Conservation (phyloP, 2,797 vertebrate species). For the Petrocephalus schoutedeni region DNA sequence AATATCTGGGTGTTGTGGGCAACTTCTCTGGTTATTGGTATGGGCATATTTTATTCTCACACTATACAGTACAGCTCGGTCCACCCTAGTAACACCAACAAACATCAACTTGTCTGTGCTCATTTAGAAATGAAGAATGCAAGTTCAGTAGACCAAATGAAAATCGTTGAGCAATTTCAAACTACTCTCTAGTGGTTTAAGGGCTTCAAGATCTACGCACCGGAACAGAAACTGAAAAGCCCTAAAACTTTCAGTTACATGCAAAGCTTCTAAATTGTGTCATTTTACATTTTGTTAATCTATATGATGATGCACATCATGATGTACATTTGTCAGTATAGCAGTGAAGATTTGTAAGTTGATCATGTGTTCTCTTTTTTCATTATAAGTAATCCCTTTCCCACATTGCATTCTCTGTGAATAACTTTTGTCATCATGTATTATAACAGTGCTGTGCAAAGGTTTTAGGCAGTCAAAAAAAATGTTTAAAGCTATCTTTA, state of each 20-base stretch:
- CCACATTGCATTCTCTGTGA: not conserved
- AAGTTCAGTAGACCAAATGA: constrained; percentile 17
- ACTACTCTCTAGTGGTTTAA: not conserved
- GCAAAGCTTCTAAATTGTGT: not conserved
- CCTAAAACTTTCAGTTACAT: not conserved
- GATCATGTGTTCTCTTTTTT: not conserved
- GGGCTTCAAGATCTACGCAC: not conserved
- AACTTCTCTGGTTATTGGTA: not conserved
- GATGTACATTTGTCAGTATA: not conserved
- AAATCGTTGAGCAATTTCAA: not conserved
- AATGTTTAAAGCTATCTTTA: not conserved
- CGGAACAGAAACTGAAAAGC: not conserved
- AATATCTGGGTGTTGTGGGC: constrained; percentile 15
- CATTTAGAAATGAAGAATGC: not conserved
- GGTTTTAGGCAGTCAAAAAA: not conserved
- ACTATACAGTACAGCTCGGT: not conserved
- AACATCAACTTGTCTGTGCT: not conserved
- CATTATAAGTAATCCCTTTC: not conserved
- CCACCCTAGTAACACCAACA: not conserved
- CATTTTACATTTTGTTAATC: not conserved
- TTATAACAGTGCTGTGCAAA: not conserved
- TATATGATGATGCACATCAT: not conserved
- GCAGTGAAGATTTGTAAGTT: not conserved
- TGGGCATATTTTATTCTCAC: not conserved
- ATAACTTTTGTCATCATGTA: not conserved